Evolutionary conservation across 2,888 invertebrate genomes (phyloP).

Genomic region (Venustoraphidia nigricollis): DNA sequence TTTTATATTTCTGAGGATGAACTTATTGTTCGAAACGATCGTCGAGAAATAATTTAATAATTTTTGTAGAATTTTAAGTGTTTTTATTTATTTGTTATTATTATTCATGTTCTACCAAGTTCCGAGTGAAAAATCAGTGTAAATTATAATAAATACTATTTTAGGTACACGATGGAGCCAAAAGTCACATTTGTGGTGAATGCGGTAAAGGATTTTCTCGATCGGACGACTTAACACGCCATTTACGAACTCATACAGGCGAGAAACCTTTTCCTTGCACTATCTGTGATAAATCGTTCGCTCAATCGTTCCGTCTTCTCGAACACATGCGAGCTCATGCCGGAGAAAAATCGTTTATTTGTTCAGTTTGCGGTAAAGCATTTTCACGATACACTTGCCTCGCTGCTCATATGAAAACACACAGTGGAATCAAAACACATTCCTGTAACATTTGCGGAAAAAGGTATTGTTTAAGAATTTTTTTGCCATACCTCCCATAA

Average conservation of each 20-base stretch:
- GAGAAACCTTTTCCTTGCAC: slow-evolving; percentile 27
- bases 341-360: slow-evolving; percentile 24
- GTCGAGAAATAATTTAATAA: too few relatives aligned
- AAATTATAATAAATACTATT: slow-evolving; percentile 1
- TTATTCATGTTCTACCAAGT: too few relatives aligned
- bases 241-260: slow-evolving; percentile 26
- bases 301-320: slow-evolving; percentile 23
- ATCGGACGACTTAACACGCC: slow-evolving; percentile 26
- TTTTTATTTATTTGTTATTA: too few relatives aligned
- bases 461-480: slow-evolving; percentile 20
- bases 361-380: slow-evolving; percentile 26
- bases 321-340: slow-evolving; percentile 27
- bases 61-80: too few relatives aligned
- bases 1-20: too few relatives aligned
- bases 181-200: slow-evolving; percentile 25
- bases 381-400: slow-evolving; percentile 26
- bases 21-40: too few relatives aligned
- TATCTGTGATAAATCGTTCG: slow-evolving; percentile 25
- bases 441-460: slow-evolving; percentile 27
- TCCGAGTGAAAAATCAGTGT: too few relatives aligned
- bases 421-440: slow-evolving; percentile 25
- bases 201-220: slow-evolving; percentile 27
- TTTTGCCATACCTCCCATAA: too few relatives aligned
- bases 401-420: slow-evolving; percentile 25
- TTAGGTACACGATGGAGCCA: slow-evolving; percentile 23